Conservation (phyloP, 2,113 vertebrate species). For the Picathartes gymnocephalus region DNA sequence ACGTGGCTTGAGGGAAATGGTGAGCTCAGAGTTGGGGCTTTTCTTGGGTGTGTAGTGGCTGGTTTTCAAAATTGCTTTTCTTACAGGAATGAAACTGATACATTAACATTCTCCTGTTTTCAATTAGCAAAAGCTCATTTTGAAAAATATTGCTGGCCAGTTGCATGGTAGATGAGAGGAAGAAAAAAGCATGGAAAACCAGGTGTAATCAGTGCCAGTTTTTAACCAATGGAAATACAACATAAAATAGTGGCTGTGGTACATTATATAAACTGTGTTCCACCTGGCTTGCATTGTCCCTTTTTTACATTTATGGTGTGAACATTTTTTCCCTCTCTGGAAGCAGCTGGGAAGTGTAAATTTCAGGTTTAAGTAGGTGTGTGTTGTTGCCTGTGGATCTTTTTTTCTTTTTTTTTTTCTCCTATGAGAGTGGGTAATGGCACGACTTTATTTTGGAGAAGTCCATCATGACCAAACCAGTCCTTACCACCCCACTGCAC, state of each 20-base stretch:
- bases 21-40: slow-evolving; percentile 5
- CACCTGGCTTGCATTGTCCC: slow-evolving; percentile 74
- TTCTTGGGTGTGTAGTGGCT: slow-evolving; percentile 16
- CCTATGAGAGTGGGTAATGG: not conserved
- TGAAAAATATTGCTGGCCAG: not conserved
- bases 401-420: not conserved
- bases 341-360: slow-evolving; percentile 79
- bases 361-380: slow-evolving; percentile 68
- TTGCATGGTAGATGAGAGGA: slow-evolving; percentile 4
- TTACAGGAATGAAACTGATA: slow-evolving; percentile 9
- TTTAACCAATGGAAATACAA: slow-evolving; percentile 17
- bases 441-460: slow-evolving; percentile 2
- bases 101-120: slow-evolving; percentile 40
- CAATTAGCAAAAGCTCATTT: slow-evolving; percentile 21
- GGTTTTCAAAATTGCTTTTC: not conserved
- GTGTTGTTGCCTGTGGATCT: slow-evolving; percentile 61
- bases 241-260: slow-evolving; percentile 58
- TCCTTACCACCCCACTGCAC: slow-evolving; percentile 34
- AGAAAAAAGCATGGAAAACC: slow-evolving; percentile 23
- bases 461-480: not conserved
- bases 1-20: not conserved
- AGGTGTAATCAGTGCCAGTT: not conserved
- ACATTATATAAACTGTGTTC: slow-evolving; percentile 61
- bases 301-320: slow-evolving; percentile 69
- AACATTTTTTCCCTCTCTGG: slow-evolving; percentile 72